These are phyloP conservation scores for Sorex araneus DNA, from an alignment of 2,113 vertebrate species.

Conservation along the genomic window DNA sequence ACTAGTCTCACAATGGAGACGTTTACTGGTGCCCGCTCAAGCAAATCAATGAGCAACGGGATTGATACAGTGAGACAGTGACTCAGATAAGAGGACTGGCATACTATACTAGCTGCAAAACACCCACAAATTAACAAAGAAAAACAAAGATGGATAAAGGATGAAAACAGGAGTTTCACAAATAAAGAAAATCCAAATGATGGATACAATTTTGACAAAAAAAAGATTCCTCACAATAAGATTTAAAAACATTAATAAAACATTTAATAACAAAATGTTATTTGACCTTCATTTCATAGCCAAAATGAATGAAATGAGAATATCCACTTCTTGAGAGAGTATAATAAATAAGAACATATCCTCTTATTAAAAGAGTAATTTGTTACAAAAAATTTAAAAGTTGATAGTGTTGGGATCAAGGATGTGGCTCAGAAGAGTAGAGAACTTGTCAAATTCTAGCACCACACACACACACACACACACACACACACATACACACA, in stretches of 20 bases:
- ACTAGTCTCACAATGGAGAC: too few relatives aligned
- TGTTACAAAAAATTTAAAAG: neutral
- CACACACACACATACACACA: too few relatives aligned
- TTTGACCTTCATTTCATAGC: neutral
- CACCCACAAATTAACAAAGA: neutral
- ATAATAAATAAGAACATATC: neutral
- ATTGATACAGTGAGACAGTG: too few relatives aligned
- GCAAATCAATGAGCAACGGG: too few relatives aligned
- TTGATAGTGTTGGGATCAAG: neutral
- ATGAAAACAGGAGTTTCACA: conserved; percentile 1
- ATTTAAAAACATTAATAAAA: neutral
- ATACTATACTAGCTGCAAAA: neutral
- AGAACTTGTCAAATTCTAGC: neutral
- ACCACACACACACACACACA: neutral
- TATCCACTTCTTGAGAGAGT: neutral
- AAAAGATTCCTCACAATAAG: neutral
- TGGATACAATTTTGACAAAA: neutral
- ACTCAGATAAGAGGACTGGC: neutral
- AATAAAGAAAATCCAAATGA: neutral
- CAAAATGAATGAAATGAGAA: neutral
- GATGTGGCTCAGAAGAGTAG: neutral
- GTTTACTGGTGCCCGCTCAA: too few relatives aligned
- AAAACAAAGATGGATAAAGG: neutral
- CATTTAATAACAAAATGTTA: neutral
- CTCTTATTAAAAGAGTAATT: neutral